Evolutionary conservation across 2,113 vertebrate genomes (phyloP), one percentile per base, ranked within the genome.

Genomic region (Camelus dromedarius): DNA sequence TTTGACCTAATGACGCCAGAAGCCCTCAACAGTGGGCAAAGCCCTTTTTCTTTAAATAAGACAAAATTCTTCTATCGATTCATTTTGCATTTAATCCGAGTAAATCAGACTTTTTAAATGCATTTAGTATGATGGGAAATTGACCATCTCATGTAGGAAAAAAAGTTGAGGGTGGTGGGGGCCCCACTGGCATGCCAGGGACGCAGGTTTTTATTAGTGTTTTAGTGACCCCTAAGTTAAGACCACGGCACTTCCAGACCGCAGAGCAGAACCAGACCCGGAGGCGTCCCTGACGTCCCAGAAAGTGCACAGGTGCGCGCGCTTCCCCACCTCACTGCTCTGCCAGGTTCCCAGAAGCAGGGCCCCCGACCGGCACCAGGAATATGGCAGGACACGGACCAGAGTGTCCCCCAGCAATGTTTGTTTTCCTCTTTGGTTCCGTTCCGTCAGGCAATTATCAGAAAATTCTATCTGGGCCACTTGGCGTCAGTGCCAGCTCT

Each of bases 31-130:
- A 66, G 92, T 89, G 83, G 97, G 86, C 96, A 98, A 97, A 98
- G 93, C 94, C 94, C 95, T 97, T 98, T 62, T 76, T 58, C 72
- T n/a, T 38, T 18, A 79, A 19, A 98, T 77, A 89, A 85, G 98
- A 98, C 96, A 97, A 92, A 97, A 97, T 95, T 97, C 97, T 98
- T 87, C 94, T 97, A 98, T 97, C 98, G 94, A 97, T 98, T 98
- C 96, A 89, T 96, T 97, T 96, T 97, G 90, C 89, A 93, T 97
- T 97, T 97, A 95, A 97, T 98, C 87, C 5, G 94, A 98, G 97
- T 96, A 97, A 98, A 97, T 97, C 95, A 94, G 95, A 97, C 96
- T 91, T 98, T 64, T 54, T 1, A 94, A 98, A 97, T 89, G 95
- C 96, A 98, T 97, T 70, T 97, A 97, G 50, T 95, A 80, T 97